Evolutionary conservation across 2,888 invertebrate species (phyloP), one percentile per base, ranked within the genome.

Genomic region (Chironomus tentans): DNA sequence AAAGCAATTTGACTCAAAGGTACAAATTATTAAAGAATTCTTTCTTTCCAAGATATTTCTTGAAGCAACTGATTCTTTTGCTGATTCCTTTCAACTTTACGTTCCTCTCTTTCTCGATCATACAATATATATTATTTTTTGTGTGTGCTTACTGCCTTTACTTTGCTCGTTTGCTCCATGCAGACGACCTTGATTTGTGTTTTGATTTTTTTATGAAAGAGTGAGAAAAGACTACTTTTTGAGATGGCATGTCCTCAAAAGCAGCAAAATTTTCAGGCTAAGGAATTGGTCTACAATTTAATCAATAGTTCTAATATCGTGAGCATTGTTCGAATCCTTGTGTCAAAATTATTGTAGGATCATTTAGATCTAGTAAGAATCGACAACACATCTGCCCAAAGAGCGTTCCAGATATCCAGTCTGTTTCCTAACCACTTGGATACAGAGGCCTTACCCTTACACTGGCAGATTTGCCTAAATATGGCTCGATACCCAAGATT

Each of bases 151-250:
- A 21, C 13, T 15, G 47, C 7, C 13, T 15, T 15, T 69, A 38
- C 50, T 50, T 50, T 50, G 15, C 15, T 50, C 13, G 15, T 70
- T 48, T 48, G 18, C 18, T 10, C 48, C 22, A 50, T 48, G 10
- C 70, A 70, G 70, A 70, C 70, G 70, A 70, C 70, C 70, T 70
- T 70, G 70, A 70, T 70, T 70, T 70, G 50, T 15, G 50, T 50
- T 50, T 50, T 50, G 50, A 50, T n/a, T 50, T 48, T 48, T 50
- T 50, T 50, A 50, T 50, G 50, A 50, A 38, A 10, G 15, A n/a
- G 13, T 50, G 50, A 50, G 50, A 50, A 48, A 28, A 48, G 48
- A 15, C 50, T 50, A 50, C 5, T 50, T 50, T 50, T n/a, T 50
- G 15, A 13, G 15, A 50, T 50, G 50, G 15, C 50, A 50, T 50